phyloP scores from a whole-genome alignment of 2,113 vertebrate species.

The Zosterops pallidus region DNA sequence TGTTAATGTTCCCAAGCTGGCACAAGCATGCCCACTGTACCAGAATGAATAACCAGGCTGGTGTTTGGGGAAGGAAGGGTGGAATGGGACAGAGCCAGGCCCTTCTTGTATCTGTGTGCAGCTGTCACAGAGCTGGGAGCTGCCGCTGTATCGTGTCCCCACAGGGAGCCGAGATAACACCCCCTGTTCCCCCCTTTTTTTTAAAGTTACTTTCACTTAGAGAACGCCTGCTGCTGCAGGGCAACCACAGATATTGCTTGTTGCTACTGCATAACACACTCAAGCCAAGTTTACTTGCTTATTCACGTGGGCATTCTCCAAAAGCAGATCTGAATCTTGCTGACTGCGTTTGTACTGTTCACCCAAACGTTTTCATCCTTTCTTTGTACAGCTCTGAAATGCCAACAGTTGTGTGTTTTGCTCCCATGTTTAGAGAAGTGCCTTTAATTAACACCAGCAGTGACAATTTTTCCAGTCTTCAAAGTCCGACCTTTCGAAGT shows the following conservation, averaged over 20 bases:
- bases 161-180: not conserved
- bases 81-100: not conserved
- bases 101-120: not conserved
- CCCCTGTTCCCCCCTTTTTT: not conserved
- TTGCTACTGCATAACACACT: not conserved
- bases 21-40: not conserved
- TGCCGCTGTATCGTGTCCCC: not conserved
- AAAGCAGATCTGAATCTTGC: not conserved
- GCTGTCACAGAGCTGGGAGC: not conserved
- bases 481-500: not conserved
- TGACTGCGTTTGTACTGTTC: not conserved
- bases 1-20: not conserved
- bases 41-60: not conserved
- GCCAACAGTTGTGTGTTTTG: fast-evolving
- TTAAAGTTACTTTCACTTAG: not conserved
- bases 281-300: not conserved
- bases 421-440: not conserved
- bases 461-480: not conserved
- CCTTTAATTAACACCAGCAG: not conserved
- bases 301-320: not conserved
- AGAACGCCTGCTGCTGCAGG: not conserved
- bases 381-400: not conserved
- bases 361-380: not conserved
- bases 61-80: not conserved
- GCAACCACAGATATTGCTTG: not conserved